Conservation (phyloP, 2,797 vertebrate genomes). For the Typhlichthys subterraneus region DNA sequence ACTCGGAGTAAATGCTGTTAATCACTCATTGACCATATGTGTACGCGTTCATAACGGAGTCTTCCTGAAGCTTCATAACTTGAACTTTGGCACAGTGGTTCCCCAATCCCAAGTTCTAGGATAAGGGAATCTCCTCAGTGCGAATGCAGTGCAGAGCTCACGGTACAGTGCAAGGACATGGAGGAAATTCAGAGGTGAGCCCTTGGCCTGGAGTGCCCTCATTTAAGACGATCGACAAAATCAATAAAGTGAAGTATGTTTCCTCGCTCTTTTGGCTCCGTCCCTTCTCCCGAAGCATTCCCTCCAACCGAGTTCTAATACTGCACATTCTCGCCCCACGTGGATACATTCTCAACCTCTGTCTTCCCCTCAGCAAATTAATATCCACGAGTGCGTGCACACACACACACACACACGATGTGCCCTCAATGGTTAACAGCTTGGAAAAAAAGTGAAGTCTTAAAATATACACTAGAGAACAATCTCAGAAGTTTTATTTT, state of each 20-base stretch:
- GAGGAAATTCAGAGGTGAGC: constrained; percentile 73
- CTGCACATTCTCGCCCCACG: constrained; percentile 60
- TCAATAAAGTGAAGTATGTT: constrained; percentile 84
- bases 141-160: constrained; percentile 43
- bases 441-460: constrained; percentile 41
- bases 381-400: constrained; percentile 54
- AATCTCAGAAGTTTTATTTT: constrained; percentile 30
- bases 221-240: constrained; percentile 84
- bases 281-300: constrained; percentile 67
- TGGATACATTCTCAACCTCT: constrained; percentile 62
- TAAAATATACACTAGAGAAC: constrained; percentile 19
- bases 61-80: constrained; percentile 14
- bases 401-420: constrained; percentile 33
- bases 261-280: constrained; percentile 71
- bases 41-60: constrained; percentile 6
- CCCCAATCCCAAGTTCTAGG: constrained; percentile 28
- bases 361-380: constrained; percentile 56
- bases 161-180: constrained; percentile 37
- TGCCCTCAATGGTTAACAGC: constrained; percentile 28
- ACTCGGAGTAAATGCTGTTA: neutral
- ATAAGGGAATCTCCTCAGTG: neutral
- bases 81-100: constrained; percentile 11
- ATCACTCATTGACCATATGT: too few species aligned
- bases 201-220: constrained; percentile 79
- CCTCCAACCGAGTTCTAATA: constrained; percentile 77